Evolutionary conservation across 2,797 vertebrate species (phyloP).

Genomic region (Mastacembelus armatus): DNA sequence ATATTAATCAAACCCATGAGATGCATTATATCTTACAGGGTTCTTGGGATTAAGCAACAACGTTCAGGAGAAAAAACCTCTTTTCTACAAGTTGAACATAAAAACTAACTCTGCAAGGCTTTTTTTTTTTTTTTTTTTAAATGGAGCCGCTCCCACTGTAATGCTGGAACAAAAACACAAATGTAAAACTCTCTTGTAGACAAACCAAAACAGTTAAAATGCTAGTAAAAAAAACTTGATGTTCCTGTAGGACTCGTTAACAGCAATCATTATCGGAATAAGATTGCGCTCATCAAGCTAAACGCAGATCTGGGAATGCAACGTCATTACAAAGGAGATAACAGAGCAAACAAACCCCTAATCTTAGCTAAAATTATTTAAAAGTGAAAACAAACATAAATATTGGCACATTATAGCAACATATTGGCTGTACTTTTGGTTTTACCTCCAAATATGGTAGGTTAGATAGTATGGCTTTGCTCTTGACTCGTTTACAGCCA

Average conservation of each 20-base stretch:
- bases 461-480: conserved; percentile 2
- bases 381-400: neutral
- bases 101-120: neutral
- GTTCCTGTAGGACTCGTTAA: too few relatives aligned
- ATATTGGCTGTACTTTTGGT: neutral
- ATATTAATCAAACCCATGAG: conserved; percentile 60
- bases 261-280: too few relatives aligned
- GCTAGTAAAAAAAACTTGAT: too few relatives aligned
- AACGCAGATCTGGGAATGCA: neutral
- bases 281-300: too few relatives aligned
- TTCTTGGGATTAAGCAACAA: neutral
- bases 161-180: neutral
- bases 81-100: neutral
- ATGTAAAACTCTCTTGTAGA: neutral
- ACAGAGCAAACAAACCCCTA: neutral
- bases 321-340: neutral
- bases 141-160: neutral
- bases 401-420: neutral
- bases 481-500: conserved; percentile 10
- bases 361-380: neutral
- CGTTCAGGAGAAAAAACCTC: neutral
- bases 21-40: conserved; percentile 28
- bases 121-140: too few relatives aligned
- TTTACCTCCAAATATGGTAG: conserved; percentile 13
- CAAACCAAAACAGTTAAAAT: too few relatives aligned